Evolutionary conservation across 1,140 invertebrate species (phyloP).

Genomic region (Drosophila bipectinata): DNA sequence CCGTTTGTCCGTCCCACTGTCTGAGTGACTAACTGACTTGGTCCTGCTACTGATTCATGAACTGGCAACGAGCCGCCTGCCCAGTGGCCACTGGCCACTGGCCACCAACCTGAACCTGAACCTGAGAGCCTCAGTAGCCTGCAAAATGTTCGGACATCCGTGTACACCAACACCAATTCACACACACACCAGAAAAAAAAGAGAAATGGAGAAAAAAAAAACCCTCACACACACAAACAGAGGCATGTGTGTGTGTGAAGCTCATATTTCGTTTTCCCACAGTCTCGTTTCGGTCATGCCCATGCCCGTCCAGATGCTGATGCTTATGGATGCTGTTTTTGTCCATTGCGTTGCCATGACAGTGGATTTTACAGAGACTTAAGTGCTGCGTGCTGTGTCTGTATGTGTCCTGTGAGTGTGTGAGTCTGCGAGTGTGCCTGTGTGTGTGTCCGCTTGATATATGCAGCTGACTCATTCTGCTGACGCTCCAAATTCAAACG

Average conservation of each 20-base stretch:
- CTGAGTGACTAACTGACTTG: slow-evolving; percentile 53
- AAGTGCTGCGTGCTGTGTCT: slow-evolving; percentile 54
- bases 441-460: slow-evolving; percentile 59
- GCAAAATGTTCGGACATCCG: slow-evolving; percentile 29
- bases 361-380: slow-evolving; percentile 82
- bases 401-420: slow-evolving; percentile 12
- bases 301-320: slow-evolving; percentile 28
- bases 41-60: slow-evolving; percentile 77
- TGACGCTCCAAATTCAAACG: slow-evolving; percentile 81
- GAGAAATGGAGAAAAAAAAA: neutral
- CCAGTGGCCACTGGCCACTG: slow-evolving; percentile 27
- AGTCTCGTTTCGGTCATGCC: slow-evolving; percentile 44
- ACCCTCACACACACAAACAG: slow-evolving; percentile 1
- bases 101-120: slow-evolving; percentile 71
- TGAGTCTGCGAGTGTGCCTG: slow-evolving; percentile 5
- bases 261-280: slow-evolving; percentile 59
- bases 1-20: slow-evolving; percentile 1
- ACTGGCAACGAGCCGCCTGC: slow-evolving; percentile 70
- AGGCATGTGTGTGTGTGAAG: slow-evolving; percentile 11
- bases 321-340: slow-evolving; percentile 67
- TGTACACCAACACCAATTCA: slow-evolving; percentile 8
- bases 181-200: neutral
- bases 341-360: slow-evolving; percentile 71
- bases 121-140: slow-evolving; percentile 34
- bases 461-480: slow-evolving; percentile 81